Evolutionary conservation across 2,797 vertebrate species (phyloP), one percentile per base, ranked within the genome.

Genomic region (Pteropus rufus): DNA sequence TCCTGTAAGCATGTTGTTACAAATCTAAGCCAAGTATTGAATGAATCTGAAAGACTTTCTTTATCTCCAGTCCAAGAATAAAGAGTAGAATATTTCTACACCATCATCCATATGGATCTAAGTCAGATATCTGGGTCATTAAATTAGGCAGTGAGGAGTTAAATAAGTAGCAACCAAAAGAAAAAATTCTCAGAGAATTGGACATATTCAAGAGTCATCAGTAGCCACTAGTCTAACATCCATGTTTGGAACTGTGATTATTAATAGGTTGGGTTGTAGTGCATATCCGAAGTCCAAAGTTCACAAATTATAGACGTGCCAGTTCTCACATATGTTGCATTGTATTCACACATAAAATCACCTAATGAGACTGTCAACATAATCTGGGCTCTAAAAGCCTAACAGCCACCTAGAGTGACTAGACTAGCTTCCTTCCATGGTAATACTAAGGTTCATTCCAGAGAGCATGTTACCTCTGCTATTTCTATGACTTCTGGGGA

Each of bases 21-120:
- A 95, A n/a, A 75, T 93, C 31, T 41, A 93, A 97, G 2, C 8
- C 67, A 93, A 92, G 70, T 31, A 21, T 29, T 83, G 54, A 90
- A 65, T 77, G 34, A 58, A 49, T 96, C 70, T 95, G 80, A 92
- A 60, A 89, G 49, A 62, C 0, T 3, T 39, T 0, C 3, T 5
- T 72, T 58, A 81, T 46, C 46, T 81, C 21, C 7, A 81, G 65
- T 12, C 16, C 72, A 70, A 82, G 11, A 86, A 82, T 26, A 81
- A 81, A 72, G 15, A 77, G 69, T 36, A 73, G 31, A 73, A 8
- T 76, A n/a, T 64, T 46, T 93, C 44, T 56, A 79, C 26, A 58
- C 10, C 34, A 80, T 52, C 39, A 56, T 34, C 44, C 70, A 7
- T n/a, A 41, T 72, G 77, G 31, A 26, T 36, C 26, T 81, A 82